These are phyloP conservation scores for Caenorhabditis panamensis DNA, from an alignment of 2,888 invertebrate species.

Conservation along the genomic window DNA sequence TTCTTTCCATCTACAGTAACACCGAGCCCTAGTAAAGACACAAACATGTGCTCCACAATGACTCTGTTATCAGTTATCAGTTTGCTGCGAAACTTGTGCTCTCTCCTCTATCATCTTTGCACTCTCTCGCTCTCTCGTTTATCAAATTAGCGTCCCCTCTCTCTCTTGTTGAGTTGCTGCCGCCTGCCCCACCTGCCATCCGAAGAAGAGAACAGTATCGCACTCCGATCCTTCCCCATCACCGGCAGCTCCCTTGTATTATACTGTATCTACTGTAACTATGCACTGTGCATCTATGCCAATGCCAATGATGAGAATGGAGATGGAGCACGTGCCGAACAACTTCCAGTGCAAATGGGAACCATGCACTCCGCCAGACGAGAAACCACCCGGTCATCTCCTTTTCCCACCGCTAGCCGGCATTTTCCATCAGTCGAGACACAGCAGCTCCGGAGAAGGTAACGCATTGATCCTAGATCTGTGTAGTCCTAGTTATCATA, in stretches of 20 bases:
- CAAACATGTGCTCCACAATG: constrained; percentile 27
- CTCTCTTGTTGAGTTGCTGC: constrained; percentile 52
- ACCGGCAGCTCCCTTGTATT: not conserved
- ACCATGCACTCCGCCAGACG: constrained; percentile 60
- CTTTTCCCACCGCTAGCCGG: constrained; percentile 48
- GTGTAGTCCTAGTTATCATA: constrained; percentile 29
- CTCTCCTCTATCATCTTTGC: constrained; percentile 41
- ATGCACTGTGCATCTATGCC: constrained; percentile 34
- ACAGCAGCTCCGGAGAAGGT: constrained; percentile 47
- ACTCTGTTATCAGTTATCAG: constrained; percentile 52
- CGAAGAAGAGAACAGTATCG: constrained; percentile 41
- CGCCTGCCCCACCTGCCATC: constrained; percentile 53
- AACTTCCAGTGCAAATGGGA: constrained; percentile 50
- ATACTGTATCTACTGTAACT: constrained; percentile 51
- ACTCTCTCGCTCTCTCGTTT: constrained; percentile 46
- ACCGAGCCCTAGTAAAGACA: constrained; percentile 15
- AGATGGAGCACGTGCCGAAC: constrained; percentile 37
- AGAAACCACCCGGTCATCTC: constrained; percentile 36
- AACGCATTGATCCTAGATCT: not conserved
- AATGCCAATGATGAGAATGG: constrained; percentile 38
- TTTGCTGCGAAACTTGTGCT: constrained; percentile 52
- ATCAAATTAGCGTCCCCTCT: constrained; percentile 60
- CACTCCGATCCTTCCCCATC: constrained; percentile 5
- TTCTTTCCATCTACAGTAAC: not conserved
- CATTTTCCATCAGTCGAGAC: constrained; percentile 39